Evolutionary conservation across 2,888 invertebrate species (phyloP).

Genomic region (Platycnemis pennipes): DNA sequence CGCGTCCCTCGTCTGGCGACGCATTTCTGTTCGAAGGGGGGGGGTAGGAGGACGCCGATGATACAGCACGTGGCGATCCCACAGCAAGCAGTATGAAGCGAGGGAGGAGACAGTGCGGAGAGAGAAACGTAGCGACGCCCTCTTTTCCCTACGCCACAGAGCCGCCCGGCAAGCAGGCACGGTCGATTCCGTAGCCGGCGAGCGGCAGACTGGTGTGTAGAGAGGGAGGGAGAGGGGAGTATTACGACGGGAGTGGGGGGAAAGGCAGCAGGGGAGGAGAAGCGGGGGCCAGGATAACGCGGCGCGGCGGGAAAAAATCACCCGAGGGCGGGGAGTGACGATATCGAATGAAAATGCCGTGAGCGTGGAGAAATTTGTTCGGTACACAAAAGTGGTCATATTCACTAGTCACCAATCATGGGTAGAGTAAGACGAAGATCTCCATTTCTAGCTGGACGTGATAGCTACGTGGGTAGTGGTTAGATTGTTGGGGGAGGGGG

Average conservation of each 20-base stretch:
- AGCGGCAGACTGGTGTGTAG: not conserved
- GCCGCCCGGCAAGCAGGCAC: not conserved
- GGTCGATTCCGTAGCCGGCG: not conserved
- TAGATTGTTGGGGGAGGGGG: no score
- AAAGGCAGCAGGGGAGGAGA: not conserved
- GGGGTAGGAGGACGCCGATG: not conserved
- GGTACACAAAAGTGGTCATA: no score
- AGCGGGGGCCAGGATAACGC: no score
- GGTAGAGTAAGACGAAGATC: no score
- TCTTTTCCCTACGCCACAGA: not conserved
- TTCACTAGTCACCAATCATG: no score
- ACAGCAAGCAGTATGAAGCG: not conserved
- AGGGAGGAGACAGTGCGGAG: not conserved
- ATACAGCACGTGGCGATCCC: not conserved
- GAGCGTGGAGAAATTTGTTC: no score
- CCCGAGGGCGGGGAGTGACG: no score
- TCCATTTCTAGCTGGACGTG: no score
- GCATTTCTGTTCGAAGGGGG: slow-evolving; percentile 8
- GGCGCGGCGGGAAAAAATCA: not conserved
- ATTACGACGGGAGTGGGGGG: not conserved
- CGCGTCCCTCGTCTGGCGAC: slow-evolving; percentile 16
- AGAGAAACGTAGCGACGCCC: not conserved
- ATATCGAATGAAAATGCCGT: no score
- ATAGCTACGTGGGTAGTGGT: no score
- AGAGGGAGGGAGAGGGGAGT: not conserved